Evolutionary conservation across 2,113 vertebrate genomes (phyloP).

Genomic region (Amphiprion percula): DNA sequence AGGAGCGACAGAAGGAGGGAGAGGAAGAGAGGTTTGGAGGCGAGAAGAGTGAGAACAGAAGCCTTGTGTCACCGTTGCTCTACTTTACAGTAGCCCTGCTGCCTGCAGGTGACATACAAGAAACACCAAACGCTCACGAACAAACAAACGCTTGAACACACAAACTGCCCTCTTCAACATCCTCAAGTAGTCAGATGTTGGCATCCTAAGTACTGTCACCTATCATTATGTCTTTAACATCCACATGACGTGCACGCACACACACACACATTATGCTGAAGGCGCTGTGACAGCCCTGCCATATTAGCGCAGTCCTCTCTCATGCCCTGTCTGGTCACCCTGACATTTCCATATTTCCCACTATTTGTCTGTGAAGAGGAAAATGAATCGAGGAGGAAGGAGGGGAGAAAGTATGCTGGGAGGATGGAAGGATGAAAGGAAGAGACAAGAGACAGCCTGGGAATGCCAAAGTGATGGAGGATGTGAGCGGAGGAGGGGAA

Average conservation of each 20-base stretch:
- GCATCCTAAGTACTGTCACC: conserved; percentile 64
- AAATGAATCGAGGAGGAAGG: conserved; percentile 61
- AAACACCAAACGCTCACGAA: conserved; percentile 46
- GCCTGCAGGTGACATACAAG: conserved; percentile 67
- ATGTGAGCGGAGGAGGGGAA: conserved; percentile 28
- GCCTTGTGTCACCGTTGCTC: conserved; percentile 70
- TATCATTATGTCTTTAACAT: conserved; percentile 72
- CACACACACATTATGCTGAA: conserved; percentile 36
- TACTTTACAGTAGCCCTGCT: conserved; percentile 65
- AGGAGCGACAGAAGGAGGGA: conserved; percentile 21
- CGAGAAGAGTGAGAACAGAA: conserved; percentile 61
- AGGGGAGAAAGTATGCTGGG: conserved; percentile 42
- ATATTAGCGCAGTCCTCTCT: conserved; percentile 68
- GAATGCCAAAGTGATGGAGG: conserved; percentile 68
- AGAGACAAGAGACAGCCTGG: conserved; percentile 53
- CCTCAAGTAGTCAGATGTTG: conserved; percentile 57
- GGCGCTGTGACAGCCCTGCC: conserved; percentile 58
- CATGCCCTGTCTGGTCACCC: conserved; percentile 68
- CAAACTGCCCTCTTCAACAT: conserved; percentile 46
- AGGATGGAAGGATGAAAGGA: conserved; percentile 62
- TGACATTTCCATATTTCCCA: conserved; percentile 77
- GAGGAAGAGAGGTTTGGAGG: conserved; percentile 30
- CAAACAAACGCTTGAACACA: conserved; percentile 20
- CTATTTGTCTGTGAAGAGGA: conserved; percentile 60
- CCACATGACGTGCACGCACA: conserved; percentile 47